Percentiles rank a stretch among this genome's conserved stretches.
Conservation (phyloP, 2,113 vertebrate species). For the Cyprinodon variegatus region DNA sequence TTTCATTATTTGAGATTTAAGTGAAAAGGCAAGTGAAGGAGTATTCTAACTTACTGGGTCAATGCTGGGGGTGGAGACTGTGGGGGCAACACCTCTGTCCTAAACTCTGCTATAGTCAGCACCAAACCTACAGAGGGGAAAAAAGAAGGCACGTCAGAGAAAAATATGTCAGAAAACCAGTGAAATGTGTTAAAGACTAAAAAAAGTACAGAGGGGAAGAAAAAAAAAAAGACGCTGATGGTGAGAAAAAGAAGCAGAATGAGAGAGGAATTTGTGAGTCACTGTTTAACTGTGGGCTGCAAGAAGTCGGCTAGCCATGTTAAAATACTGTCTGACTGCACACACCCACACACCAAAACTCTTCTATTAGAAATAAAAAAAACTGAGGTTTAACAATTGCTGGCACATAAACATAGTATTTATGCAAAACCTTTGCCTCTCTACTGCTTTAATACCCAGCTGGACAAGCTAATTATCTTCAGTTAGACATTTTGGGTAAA, state of each 20-base stretch:
- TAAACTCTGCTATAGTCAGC: constrained; percentile 63
- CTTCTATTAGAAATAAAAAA: constrained; percentile 20
- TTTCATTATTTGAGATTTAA: neutral
- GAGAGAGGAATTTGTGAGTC: constrained; percentile 83
- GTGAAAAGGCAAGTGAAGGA: neutral
- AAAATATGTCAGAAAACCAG: constrained; percentile 25
- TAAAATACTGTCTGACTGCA: constrained; percentile 69
- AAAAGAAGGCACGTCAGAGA: constrained; percentile 22
- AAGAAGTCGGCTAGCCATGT: constrained; percentile 74
- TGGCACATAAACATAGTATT: constrained; percentile 32
- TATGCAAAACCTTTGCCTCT: constrained; percentile 37
- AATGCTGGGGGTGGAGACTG: constrained; percentile 22
- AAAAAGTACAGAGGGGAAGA: constrained; percentile 23
- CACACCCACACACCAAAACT: constrained; percentile 32
- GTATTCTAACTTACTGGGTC: constrained; percentile 49
- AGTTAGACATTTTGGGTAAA: constrained; percentile 44
- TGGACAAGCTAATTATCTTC: constrained; percentile 70
- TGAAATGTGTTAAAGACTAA: constrained; percentile 13
- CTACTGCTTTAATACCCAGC: constrained; percentile 51
- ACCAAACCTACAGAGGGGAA: constrained; percentile 50
- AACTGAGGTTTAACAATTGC: constrained; percentile 30
- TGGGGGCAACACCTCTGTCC: constrained; percentile 53
- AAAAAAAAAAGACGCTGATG: constrained; percentile 33
- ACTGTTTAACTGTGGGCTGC: constrained; percentile 81
- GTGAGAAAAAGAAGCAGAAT: constrained; percentile 44